Evolutionary conservation across 30 jellyfish, hydroid and myxozoan species (phyloP), one percentile per base, ranked within the genome.

Genomic region (Aurelia coerulea): DNA sequence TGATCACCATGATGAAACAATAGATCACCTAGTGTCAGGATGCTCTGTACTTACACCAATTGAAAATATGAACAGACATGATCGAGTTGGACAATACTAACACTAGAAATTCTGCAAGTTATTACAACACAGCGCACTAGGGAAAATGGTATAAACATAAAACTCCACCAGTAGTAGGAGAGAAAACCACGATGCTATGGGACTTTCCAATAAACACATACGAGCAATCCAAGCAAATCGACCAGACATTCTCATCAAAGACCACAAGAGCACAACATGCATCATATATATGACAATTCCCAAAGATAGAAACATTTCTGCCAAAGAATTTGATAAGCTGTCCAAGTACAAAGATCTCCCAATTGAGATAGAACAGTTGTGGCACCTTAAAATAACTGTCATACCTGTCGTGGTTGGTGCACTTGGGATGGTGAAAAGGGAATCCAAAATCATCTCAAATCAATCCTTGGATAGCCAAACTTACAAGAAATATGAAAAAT

Each of bases 161-260:
- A 37, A 37, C 49, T 37, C 49, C 49, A 2, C 49, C 5, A 37
- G 49, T 37, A 37, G 49, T 2, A 37, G 49, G 49, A 37, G 49
- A 37, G 49, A 37, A 37, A 2, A 4, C 49, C 3, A 37, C 49
- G 49, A 37, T 37, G 5, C 49, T 37, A 37, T 37, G 3, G 49
- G 49, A 37, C 49, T 37, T 37, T 37, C 49, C 49, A 37, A 37
- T 37, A 37, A 37, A 81, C 78, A 81, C 91, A 19, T 84, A 81
- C 51, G 91, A 4, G 41, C 77, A 6, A 51, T 81, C 33, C 67
- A 67, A 32, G 84, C 81, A 5, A 84, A 72, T 63, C 64, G 93
- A 11, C 93, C 81, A 70, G 93, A 84, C 54, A 84, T 84, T 16
- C 0, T 15, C 49, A 64, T 18, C 49, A 41, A 23, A 23, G 29